Conservation (phyloP, 1,140 invertebrate species). For the Bombus confusus region DNA sequence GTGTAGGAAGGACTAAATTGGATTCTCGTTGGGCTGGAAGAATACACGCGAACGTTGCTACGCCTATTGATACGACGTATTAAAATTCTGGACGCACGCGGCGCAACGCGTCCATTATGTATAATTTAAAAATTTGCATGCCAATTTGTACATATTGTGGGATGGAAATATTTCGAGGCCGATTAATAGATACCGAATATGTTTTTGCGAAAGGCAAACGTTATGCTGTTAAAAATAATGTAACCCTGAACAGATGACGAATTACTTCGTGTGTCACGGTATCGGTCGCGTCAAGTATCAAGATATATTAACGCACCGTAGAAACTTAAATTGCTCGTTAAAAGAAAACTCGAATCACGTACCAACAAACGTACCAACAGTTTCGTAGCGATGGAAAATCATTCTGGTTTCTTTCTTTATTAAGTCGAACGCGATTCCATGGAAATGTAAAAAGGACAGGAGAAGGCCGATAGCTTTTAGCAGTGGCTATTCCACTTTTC, state of each 20-base stretch:
- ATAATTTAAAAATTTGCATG: constrained; percentile 41
- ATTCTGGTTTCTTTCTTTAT: background rate
- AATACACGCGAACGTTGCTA: background rate
- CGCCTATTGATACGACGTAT: constrained; percentile 27
- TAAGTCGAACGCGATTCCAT: background rate
- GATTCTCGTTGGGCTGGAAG: constrained; percentile 29
- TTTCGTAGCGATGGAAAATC: background rate
- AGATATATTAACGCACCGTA: background rate
- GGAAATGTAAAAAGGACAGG: background rate
- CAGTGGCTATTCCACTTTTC: background rate
- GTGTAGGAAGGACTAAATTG: constrained; percentile 53
- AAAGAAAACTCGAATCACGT: background rate
- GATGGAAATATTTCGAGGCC: constrained; percentile 27
- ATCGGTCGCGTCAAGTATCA: background rate
- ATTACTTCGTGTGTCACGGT: constrained; percentile 28
- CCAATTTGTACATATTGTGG: constrained; percentile 9
- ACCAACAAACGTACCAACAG: rapidly evolving
- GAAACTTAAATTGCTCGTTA: background rate
- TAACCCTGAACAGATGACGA: constrained; percentile 48
- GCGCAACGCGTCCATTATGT: constrained; percentile 38
- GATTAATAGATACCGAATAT: background rate
- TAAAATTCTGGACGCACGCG: constrained; percentile 34
- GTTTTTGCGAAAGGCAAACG: background rate
- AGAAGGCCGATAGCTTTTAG: background rate
- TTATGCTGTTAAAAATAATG: constrained; percentile 1